phyloP scores from a whole-genome alignment of 1,140 invertebrate genomes.

The Ips nitidus region DNA sequence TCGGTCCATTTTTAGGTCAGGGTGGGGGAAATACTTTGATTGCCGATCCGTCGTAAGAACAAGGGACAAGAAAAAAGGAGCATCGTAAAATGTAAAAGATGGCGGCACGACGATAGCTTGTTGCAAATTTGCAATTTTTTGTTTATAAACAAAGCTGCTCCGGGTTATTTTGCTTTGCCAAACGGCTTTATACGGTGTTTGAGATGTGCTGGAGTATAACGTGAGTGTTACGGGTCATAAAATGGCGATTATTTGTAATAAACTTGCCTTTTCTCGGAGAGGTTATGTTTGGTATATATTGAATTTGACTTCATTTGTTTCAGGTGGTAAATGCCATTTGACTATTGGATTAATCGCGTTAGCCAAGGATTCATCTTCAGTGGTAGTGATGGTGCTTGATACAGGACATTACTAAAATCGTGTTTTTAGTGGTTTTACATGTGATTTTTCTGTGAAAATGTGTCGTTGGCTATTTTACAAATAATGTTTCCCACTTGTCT shows the following conservation, averaged over 20 bases:
- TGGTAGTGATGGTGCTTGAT: no score
- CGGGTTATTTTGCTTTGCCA: slow-evolving; percentile 10
- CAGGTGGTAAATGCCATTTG: slow-evolving; percentile 33
- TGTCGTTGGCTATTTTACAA: slow-evolving; percentile 31
- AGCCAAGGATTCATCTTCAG: no score
- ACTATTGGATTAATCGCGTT: no score
- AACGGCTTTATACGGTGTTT: slow-evolving; percentile 2
- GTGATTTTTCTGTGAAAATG: slow-evolving; percentile 19
- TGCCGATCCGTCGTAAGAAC: slow-evolving; percentile 38
- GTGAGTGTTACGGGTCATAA: slow-evolving; percentile 12
- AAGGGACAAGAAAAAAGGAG: slow-evolving; percentile 44
- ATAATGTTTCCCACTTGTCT: slow-evolving; percentile 36
- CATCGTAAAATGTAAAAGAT: slow-evolving; percentile 50
- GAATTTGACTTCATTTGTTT: slow-evolving; percentile 40
- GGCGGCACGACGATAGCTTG: slow-evolving; percentile 47
- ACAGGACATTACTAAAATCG: no score
- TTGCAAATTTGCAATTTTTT: slow-evolving; percentile 50
- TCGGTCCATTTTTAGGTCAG: slow-evolving; percentile 45
- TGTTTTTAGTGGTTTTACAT: background rate
- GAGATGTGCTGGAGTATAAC: slow-evolving; percentile 9
- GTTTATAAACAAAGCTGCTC: slow-evolving; percentile 46
- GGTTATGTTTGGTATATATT: slow-evolving; percentile 49
- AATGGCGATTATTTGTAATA: slow-evolving; percentile 26
- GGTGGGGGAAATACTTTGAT: slow-evolving; percentile 43
- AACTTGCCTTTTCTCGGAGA: slow-evolving; percentile 35